Percentiles rank a stretch among this genome's conserved stretches.
Evolutionary conservation across 1,140 invertebrate species (phyloP).

Genomic region (Gryon sp.): DNA sequence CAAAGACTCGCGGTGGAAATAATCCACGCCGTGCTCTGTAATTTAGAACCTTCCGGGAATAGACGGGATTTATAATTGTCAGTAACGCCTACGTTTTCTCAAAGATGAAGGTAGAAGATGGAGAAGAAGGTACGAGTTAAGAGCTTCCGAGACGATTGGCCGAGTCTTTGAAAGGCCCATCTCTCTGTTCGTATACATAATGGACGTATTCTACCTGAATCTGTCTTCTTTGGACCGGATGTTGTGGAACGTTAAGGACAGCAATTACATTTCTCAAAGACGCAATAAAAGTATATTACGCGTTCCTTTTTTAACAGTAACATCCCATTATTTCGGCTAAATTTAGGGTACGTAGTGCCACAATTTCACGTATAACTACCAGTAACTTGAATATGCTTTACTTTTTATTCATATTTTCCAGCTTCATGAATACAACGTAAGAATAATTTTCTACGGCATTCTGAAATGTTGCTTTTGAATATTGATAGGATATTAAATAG

Average conservation of each 20-base stretch:
- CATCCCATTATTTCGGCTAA: constrained; percentile 41
- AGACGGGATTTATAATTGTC: constrained; percentile 72
- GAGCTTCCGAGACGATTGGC: constrained; percentile 63
- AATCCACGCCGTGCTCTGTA: constrained; percentile 63
- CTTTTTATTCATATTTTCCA: constrained; percentile 1
- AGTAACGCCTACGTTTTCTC: constrained; percentile 68
- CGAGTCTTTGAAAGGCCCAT: constrained; percentile 55
- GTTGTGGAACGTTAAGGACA: constrained; percentile 69
- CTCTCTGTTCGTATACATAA: constrained; percentile 62
- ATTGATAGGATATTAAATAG: no score
- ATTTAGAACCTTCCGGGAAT: constrained; percentile 73
- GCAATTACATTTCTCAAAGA: constrained; percentile 69
- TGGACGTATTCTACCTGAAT: constrained; percentile 53
- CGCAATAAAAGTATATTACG: constrained; percentile 63
- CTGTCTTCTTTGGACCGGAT: constrained; percentile 63
- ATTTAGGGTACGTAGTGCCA: constrained; percentile 28
- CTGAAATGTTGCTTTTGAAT: no score
- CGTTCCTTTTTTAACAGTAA: constrained; percentile 42
- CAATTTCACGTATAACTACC: constrained; percentile 3
- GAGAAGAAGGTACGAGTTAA: constrained; percentile 66
- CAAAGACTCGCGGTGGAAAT: constrained; percentile 60
- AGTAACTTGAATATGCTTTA: constrained; percentile 6
- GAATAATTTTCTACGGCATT: background rate
- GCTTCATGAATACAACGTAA: constrained; percentile 1
- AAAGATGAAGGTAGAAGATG: constrained; percentile 61